Base-by-base conservation (phyloP, 2,113 vertebrate genomes). In the Struthidea cinerea region DNA sequence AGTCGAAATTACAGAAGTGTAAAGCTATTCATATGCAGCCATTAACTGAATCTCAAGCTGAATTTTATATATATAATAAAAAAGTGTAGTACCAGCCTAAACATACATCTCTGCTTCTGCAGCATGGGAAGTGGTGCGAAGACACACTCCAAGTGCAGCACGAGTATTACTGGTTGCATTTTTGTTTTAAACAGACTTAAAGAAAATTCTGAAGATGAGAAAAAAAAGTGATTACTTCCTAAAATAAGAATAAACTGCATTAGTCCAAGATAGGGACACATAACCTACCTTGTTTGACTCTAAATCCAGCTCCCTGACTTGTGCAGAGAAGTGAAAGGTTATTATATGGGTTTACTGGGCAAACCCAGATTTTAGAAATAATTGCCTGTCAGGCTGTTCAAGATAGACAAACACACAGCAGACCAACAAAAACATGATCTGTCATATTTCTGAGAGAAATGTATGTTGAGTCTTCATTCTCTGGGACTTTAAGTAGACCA, bases 331-430 rank as follows among this genome's bases (percentile, higher is more conserved):
- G 96, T 95, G 97, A 98, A 98, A 97, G 95, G 97, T 97, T 98
- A 98, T 98, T 98, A 98, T 97, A 97, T 96, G 97, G 96, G 96
- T 97, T 98, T 97, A 93, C 96, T 96, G 97, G 98, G 97, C 92
- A 98, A 98, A 98, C 95, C 94, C 95, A 98, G 97, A 97, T 98
- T 98, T 98, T 98, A 98, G 98, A 98, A 98, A 98, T 98, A 98
- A 98, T 98, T 98, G 97, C 98, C 98, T 98, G 98, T 98, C 98
- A 98, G 97, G 77, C 97, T 94, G 97, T 97, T 98, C 97, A 97
- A 98, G 98, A 98, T 97, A 98, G 98, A 98, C 98, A 98, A 98
- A 98, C 98, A 98, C 74, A 97, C 47, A 49, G 96, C 96, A 97
- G 98, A 98, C 98, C 98, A 98, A 98, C 97, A 97, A 98, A 98